Percentiles rank a stretch among this genome's conserved stretches.
phyloP scores from a whole-genome alignment of 2,888 invertebrate species.

The Drosophila affinis region DNA sequence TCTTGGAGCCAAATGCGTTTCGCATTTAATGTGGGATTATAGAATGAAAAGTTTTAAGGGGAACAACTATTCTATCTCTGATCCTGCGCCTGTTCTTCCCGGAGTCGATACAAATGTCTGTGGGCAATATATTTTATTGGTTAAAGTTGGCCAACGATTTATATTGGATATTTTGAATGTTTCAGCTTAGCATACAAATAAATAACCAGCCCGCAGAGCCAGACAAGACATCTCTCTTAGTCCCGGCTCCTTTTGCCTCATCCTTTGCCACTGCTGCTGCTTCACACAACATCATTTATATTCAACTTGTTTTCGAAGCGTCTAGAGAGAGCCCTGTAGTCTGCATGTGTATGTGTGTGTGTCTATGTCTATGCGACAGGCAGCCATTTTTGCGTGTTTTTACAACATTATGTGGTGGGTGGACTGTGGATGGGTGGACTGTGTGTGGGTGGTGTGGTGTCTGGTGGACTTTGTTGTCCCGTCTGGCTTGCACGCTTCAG shows the following conservation, averaged over 20 bases:
- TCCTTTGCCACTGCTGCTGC: conserved; percentile 34
- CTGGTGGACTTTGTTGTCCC: conserved; percentile 24
- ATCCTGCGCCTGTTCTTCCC: too few species aligned
- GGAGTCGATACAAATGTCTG: conserved; percentile 44
- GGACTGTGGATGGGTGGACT: background rate
- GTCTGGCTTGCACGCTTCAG: conserved; percentile 63
- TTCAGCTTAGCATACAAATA: conserved; percentile 68
- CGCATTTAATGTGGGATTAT: background rate
- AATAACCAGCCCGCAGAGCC: conserved; percentile 47
- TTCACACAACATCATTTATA: conserved; percentile 77
- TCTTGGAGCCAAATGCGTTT: background rate
- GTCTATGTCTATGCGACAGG: conserved; percentile 45
- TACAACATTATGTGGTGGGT: conserved; percentile 42
- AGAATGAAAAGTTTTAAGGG: background rate
- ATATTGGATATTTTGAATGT: conserved; percentile 69
- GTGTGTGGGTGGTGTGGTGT: conserved; percentile 3
- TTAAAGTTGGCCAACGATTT: conserved; percentile 69
- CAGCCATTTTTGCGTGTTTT: conserved; percentile 69
- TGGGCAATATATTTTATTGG: conserved; percentile 69
- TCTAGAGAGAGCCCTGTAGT: conserved; percentile 48
- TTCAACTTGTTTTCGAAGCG: conserved; percentile 77
- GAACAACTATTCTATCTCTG: background rate
- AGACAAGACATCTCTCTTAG: conserved; percentile 60
- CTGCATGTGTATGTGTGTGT: conserved; percentile 38
- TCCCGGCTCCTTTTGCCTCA: conserved; percentile 35